Base-by-base conservation (phyloP, 2,113 vertebrate species). In the Haemorhous mexicanus region DNA sequence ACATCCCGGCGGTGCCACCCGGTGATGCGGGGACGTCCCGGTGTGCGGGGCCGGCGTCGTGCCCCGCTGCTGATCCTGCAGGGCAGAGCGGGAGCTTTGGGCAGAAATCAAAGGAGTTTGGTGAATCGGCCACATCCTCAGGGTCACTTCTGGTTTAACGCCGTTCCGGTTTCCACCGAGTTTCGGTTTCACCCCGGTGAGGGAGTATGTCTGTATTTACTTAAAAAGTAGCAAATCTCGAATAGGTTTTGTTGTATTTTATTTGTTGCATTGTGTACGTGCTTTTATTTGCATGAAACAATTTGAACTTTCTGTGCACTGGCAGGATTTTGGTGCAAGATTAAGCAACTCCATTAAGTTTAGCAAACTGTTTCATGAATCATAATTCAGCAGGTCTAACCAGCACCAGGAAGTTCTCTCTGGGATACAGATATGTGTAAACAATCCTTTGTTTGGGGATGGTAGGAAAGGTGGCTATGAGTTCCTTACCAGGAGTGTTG, bases 111-210 rank as follows among this genome's bases (percentile, higher is more conserved):
- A 5, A 6, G 75, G 44, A 27, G 13, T n/a, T 33, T 2, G 67
- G 26, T 18, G 1, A 33, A 33, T 8, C 18, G 9, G n/a, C 24
- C 10, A 0, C 67, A 0, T 12, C 4, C 7, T 7, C 8, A 3
- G 10, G 28, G 21, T 47, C 21, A 0, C 63, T 59, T 53, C 16
- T 16, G 2, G 37, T 30, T 59, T 53, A 21, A 20, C 7, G 8
- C 13, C 1, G 22, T 5, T 21, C 46, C 24, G 3, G 20, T n/a
- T 53, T n/a, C 18, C 21, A 23, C 20, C 7, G 5, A 21, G 20
- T 30, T 67, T 21, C 39, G 1, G 66, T 33, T 58, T 53, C n/a
- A 32, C 21, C 32, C 16, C 8, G 18, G 6, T 1, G 27, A 47
- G 33, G 44, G 27, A 23, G 2, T 1, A 3, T 10, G 6, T 32